Conservation (phyloP, 2,797 vertebrate species). For the Phyllotis vaccarum region DNA sequence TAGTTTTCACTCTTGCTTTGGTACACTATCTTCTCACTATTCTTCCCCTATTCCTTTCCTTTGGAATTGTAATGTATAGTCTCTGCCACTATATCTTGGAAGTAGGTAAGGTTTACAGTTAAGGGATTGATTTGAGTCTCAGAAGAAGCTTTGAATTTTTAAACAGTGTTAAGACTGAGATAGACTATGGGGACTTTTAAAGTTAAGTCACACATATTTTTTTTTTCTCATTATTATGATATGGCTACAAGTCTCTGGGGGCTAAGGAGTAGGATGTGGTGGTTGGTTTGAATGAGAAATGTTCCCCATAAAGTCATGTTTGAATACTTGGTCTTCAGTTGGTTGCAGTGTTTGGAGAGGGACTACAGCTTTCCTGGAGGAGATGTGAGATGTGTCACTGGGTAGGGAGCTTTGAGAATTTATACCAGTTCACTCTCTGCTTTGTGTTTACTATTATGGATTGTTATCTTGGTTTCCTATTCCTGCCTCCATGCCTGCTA, state of each 20-base stretch:
- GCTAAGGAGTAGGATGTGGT: neutral
- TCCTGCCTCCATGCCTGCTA: neutral
- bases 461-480: neutral
- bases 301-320: neutral
- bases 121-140: neutral
- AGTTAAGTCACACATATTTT: neutral
- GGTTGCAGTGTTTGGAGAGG: neutral
- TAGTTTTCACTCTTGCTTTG: neutral
- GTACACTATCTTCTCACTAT: neutral
- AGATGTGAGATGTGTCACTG: neutral
- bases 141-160: neutral
- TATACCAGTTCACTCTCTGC: neutral
- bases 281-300: neutral
- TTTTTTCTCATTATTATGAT: neutral
- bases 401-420: neutral
- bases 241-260: neutral
- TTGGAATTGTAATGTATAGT: neutral
- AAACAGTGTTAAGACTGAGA: neutral
- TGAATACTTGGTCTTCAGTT: neutral
- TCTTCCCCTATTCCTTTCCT: neutral
- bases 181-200: neutral
- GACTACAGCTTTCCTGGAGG: neutral
- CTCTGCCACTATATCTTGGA: neutral
- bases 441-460: neutral
- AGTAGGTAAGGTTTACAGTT: neutral